These are phyloP conservation scores for Aricia agestis DNA, from an alignment of 1,140 invertebrate species.

Conservation along the genomic window DNA sequence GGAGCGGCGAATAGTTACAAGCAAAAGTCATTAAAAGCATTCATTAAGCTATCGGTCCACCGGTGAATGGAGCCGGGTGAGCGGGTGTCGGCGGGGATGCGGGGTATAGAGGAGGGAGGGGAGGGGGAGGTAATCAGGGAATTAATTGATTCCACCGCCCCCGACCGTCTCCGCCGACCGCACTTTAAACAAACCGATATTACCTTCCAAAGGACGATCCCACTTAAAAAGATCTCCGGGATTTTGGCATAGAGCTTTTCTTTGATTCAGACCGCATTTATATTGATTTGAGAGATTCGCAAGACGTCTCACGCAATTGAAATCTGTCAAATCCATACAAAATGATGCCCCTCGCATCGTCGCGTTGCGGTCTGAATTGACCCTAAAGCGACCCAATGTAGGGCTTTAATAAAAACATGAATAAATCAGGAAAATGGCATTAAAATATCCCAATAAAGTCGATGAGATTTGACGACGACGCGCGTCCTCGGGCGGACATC, in stretches of 20 bases:
- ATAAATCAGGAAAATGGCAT: neutral
- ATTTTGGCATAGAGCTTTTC: neutral
- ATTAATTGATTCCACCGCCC: conserved; percentile 7
- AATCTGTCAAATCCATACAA: too few species aligned
- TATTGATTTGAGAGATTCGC: too few species aligned
- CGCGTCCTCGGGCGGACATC: too few species aligned
- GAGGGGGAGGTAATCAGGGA: conserved; percentile 6
- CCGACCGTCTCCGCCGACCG: neutral
- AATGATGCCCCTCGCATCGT: too few species aligned
- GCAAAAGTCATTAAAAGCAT: conserved; percentile 15
- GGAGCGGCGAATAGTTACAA: conserved; percentile 1
- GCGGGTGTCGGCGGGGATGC: too few species aligned
- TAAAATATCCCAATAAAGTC: neutral
- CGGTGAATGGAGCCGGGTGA: neutral
- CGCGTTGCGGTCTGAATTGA: too few species aligned
- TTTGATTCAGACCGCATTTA: too few species aligned
- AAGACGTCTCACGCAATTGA: too few species aligned
- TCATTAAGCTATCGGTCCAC: conserved; percentile 10
- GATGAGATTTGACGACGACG: neutral
- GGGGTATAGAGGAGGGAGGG: neutral
- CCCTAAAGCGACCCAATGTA: too few species aligned
- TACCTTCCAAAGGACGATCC: neutral
- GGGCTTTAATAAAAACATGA: neutral
- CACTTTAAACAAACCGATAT: conserved; percentile 6
- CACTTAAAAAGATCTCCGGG: neutral